A percentile compares a stretch with the other conserved stretches of the same genome.
Conservation (phyloP, 2,888 invertebrate species). For the Gastracanthus pulcherrimus region DNA sequence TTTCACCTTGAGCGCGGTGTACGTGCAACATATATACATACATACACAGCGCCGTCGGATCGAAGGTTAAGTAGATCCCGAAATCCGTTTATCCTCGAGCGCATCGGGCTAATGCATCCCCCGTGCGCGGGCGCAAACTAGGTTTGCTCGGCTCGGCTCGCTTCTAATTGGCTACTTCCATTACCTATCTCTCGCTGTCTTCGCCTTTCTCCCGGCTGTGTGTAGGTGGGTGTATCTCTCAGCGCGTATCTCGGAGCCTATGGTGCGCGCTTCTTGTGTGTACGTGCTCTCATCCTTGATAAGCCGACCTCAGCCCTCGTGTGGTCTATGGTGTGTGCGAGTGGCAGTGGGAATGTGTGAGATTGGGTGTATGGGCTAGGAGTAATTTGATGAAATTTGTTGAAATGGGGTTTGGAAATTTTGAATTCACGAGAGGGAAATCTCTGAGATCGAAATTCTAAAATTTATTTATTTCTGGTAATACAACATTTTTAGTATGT, state of each 20-base stretch:
- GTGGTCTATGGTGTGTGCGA: no score
- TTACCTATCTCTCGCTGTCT: constrained; percentile 26
- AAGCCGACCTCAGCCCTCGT: no score
- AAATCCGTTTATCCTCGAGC: constrained; percentile 42
- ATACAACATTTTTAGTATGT: no score
- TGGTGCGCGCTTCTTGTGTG: neutral
- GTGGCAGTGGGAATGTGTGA: no score
- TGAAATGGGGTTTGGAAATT: no score
- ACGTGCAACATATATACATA: no score
- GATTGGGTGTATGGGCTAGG: no score
- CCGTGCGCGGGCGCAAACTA: constrained; percentile 12
- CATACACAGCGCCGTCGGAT: neutral
- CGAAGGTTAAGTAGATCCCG: constrained; percentile 47
- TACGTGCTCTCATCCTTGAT: no score
- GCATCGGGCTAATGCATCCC: constrained; percentile 39
- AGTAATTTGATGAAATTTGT: no score
- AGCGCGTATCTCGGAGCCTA: neutral
- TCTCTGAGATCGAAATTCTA: no score
- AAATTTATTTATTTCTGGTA: no score
- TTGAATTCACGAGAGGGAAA: no score
- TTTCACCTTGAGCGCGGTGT: constrained; percentile 28
- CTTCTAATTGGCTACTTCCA: constrained; percentile 48
- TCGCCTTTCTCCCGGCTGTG: neutral
- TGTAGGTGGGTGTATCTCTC: neutral
- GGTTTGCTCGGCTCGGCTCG: constrained; percentile 33